These are phyloP conservation scores for Monarcha castaneiventris DNA, from an alignment of 2,113 vertebrate genomes.

Conservation along the genomic window DNA sequence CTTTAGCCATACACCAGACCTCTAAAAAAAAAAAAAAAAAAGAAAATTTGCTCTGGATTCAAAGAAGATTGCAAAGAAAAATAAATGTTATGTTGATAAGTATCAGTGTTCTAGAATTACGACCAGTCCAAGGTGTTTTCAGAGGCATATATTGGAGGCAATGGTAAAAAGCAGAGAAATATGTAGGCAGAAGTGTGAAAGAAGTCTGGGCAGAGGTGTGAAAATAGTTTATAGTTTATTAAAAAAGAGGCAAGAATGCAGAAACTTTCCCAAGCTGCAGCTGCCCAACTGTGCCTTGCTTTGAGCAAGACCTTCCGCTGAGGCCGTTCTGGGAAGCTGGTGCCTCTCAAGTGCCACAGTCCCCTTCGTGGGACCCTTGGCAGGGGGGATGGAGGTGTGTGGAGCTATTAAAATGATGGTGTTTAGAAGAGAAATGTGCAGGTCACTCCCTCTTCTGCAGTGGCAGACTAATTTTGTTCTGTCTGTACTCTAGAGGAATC, in stretches of 20 bases:
- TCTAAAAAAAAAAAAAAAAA: not conserved
- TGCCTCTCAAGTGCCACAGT: not conserved
- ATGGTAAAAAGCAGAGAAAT: not conserved
- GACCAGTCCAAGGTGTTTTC: not conserved
- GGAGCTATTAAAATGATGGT: not conserved
- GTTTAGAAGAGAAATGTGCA: not conserved
- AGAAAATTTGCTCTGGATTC: not conserved
- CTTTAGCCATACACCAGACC: not conserved
- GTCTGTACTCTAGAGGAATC: not conserved
- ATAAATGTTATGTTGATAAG: not conserved
- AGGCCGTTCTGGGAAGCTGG: not conserved
- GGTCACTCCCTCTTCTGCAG: not conserved
- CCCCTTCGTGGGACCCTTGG: not conserved
- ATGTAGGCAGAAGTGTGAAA: conserved; percentile 6
- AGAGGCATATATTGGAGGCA: not conserved
- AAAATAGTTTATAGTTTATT: conserved; percentile 32
- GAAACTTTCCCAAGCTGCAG: not conserved
- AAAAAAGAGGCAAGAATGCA: not conserved
- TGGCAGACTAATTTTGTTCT: not conserved
- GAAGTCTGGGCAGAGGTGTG: conserved; percentile 17
- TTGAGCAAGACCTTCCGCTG: not conserved
- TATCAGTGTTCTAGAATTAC: conserved; percentile 13
- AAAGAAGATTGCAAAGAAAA: not conserved
- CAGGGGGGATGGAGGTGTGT: not conserved
- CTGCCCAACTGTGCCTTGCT: not conserved